phyloP scores from a whole-genome alignment of 2,113 vertebrate species.

The Syngnathus floridae region DNA sequence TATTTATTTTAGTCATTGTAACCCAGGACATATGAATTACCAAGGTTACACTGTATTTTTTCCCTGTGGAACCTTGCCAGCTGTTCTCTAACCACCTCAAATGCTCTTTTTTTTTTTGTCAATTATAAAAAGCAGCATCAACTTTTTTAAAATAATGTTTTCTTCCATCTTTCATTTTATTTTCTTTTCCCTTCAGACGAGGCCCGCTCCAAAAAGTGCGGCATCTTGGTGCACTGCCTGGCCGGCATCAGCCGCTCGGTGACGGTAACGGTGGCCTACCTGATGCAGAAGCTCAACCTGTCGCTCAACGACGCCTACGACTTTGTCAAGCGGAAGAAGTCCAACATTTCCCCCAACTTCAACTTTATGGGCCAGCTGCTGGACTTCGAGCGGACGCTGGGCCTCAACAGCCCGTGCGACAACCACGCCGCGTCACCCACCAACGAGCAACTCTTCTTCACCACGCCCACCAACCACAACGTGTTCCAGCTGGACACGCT shows the following conservation, averaged over 20 bases:
- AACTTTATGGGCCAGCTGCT: conserved; percentile 99
- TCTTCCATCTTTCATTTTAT: not conserved
- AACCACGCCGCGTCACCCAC: conserved; percentile 75
- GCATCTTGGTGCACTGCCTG: conserved; percentile 95
- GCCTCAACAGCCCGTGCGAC: conserved; percentile 92
- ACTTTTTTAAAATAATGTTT: too few species aligned
- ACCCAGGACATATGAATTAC: too few species aligned
- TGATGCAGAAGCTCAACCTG: conserved; percentile 99
- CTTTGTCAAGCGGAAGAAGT: conserved; percentile 98
- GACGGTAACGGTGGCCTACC: conserved; percentile 96
- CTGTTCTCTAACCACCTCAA: too few species aligned
- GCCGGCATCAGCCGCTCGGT: conserved; percentile 97
- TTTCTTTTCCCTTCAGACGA: conserved; percentile 74
- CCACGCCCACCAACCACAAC: conserved; percentile 94
- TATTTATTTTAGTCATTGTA: too few species aligned
- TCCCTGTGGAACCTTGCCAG: too few species aligned
- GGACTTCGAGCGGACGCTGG: conserved; percentile 98
- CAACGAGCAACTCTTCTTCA: conserved; percentile 92
- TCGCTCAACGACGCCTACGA: conserved; percentile 97
- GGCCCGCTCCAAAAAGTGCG: conserved; percentile 95
- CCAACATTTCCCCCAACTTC: conserved; percentile 98
- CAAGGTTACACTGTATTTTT: too few species aligned
- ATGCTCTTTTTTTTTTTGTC: too few species aligned
- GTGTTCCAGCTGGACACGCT: conserved; percentile 94
- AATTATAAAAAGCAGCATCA: too few species aligned